phyloP scores from a whole-genome alignment of 2,113 vertebrate genomes.

The Sterrhoptilus dennistouni region DNA sequence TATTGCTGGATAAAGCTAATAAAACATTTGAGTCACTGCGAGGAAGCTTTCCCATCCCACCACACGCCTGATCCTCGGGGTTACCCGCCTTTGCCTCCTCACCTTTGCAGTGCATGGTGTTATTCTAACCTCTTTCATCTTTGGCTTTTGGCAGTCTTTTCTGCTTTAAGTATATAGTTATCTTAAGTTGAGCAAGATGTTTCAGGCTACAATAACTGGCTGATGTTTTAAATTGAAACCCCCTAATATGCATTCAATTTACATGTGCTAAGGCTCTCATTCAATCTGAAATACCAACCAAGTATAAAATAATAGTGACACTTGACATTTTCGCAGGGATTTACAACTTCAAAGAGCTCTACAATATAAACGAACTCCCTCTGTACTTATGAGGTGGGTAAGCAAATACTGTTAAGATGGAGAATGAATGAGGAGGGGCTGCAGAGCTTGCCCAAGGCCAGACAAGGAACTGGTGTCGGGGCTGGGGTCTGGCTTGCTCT shows the following conservation, averaged over 20 bases:
- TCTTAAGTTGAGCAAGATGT: conserved; percentile 70
- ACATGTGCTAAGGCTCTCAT: conserved; percentile 37
- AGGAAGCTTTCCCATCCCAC: conserved; percentile 55
- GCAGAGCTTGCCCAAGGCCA: conserved; percentile 2
- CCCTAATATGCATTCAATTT: conserved; percentile 67
- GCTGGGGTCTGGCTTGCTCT: neutral
- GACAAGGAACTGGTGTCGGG: neutral
- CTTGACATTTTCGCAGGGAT: conserved; percentile 58
- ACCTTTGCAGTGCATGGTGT: conserved; percentile 33
- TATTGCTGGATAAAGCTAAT: conserved; percentile 62
- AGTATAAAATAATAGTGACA: conserved; percentile 63
- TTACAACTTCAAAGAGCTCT: conserved; percentile 54
- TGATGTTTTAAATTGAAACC: conserved; percentile 53
- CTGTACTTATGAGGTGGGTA: conserved; percentile 7
- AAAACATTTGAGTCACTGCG: conserved; percentile 7
- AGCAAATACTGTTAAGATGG: conserved; percentile 4
- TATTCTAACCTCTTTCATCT: conserved; percentile 69
- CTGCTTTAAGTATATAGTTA: conserved; percentile 45
- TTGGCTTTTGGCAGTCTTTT: conserved; percentile 52
- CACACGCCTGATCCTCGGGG: conserved; percentile 12
- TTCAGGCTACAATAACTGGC: conserved; percentile 54
- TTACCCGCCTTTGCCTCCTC: conserved; percentile 47
- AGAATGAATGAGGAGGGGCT: neutral
- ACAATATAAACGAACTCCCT: conserved; percentile 1
- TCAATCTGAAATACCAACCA: conserved; percentile 43